A percentile compares a stretch with the other conserved stretches of the same genome.
phyloP scores from a whole-genome alignment of 2,113 vertebrate genomes.

The Todiramphus saurophagus region DNA sequence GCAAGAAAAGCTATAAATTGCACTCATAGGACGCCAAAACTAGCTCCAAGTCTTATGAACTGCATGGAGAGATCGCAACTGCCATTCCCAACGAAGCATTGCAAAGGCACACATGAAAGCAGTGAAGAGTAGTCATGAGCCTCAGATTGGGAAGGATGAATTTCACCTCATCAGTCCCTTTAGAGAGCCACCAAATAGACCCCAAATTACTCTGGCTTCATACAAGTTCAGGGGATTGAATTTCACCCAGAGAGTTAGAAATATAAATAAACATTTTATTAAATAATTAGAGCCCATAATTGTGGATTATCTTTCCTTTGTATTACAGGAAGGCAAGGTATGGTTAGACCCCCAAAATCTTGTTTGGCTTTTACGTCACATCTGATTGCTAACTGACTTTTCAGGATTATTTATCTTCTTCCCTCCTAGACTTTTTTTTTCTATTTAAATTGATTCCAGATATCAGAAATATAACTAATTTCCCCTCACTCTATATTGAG shows the following conservation, averaged over 20 bases:
- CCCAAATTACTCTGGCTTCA: not conserved
- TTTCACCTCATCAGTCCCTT: slow-evolving; percentile 21
- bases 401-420: not conserved
- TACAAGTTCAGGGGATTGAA: not conserved
- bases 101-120: not conserved
- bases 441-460: slow-evolving; percentile 58
- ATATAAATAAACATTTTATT: slow-evolving; percentile 54
- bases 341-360: not conserved
- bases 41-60: not conserved
- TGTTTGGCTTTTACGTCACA: not conserved
- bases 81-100: not conserved
- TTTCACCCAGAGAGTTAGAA: slow-evolving; percentile 48
- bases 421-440: not conserved
- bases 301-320: slow-evolving; percentile 30
- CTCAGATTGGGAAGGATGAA: not conserved
- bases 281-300: slow-evolving; percentile 35
- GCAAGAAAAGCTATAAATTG: not conserved
- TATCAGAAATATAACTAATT: slow-evolving; percentile 58
- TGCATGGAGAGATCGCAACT: not conserved
- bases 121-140: fast-evolving
- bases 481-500: slow-evolving; percentile 1
- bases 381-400: slow-evolving; percentile 33
- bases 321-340: not conserved
- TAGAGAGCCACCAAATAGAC: not conserved
- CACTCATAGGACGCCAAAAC: not conserved